These are phyloP conservation scores for Scaptomyza caliginosa DNA, from an alignment of 2,888 invertebrate genomes.

Conservation along the genomic window DNA sequence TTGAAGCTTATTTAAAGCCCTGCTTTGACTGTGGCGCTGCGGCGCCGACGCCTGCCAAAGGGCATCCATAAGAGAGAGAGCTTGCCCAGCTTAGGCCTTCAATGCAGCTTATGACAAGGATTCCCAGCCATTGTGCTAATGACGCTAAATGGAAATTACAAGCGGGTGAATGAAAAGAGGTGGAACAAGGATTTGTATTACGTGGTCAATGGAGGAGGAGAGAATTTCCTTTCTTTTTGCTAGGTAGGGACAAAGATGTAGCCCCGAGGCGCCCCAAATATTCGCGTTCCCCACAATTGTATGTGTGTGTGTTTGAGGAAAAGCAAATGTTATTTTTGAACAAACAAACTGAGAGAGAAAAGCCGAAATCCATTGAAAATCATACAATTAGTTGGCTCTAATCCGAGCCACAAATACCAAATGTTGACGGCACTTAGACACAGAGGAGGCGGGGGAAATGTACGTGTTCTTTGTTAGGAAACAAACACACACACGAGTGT, in stretches of 20 bases:
- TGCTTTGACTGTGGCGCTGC: background rate
- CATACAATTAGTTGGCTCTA: constrained; percentile 76
- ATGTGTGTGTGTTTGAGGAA: constrained; percentile 30
- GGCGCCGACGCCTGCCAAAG: background rate
- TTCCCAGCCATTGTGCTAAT: constrained; percentile 35
- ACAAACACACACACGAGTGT: constrained; percentile 16
- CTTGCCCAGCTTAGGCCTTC: constrained; percentile 41
- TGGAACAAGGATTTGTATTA: background rate
- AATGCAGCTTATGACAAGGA: constrained; percentile 51
- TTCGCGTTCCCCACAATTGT: constrained; percentile 14
- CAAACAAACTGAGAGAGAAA: constrained; percentile 62
- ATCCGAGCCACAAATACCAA: constrained; percentile 73
- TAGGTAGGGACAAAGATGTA: constrained; percentile 4
- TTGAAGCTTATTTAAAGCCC: constrained; percentile 39
- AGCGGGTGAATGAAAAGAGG: background rate
- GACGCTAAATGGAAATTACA: constrained; percentile 51
- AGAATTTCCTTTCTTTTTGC: background rate
- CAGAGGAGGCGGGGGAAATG: background rate
- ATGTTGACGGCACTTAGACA: background rate
- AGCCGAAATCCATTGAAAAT: constrained; percentile 77
- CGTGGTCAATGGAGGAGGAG: constrained; percentile 10
- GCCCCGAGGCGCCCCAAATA: constrained; percentile 1
- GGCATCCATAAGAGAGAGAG: constrained; percentile 14
- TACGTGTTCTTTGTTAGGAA: constrained; percentile 56
- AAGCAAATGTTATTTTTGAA: constrained; percentile 73